A percentile compares a stretch with the other conserved stretches of the same genome.
Conservation (phyloP, 2,113 vertebrate genomes). For the Melanostigma gelatinosum region DNA sequence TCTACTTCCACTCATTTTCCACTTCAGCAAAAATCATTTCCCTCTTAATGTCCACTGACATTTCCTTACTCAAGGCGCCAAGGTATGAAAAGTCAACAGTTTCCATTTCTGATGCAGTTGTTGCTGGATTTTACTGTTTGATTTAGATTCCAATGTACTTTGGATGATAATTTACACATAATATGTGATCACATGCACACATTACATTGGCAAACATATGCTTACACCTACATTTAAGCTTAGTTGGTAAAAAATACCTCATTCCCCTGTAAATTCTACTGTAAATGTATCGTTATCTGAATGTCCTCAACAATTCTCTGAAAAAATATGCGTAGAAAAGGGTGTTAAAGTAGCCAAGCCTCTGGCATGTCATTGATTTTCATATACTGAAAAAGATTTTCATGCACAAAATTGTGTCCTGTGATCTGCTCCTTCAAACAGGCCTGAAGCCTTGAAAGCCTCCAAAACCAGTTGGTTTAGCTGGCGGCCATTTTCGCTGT, state of each 20-base stretch:
- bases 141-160: neutral
- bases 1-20: neutral
- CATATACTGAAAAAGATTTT: neutral
- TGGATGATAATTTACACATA: neutral
- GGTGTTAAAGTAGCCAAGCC: neutral
- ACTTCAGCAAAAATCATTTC: slow-evolving; percentile 8
- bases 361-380: neutral
- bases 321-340: neutral
- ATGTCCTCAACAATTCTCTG: neutral
- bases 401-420: slow-evolving; percentile 1
- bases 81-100: neutral
- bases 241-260: neutral
- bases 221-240: neutral
- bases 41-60: slow-evolving; percentile 1
- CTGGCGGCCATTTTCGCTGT: neutral
- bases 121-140: neutral
- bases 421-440: slow-evolving; percentile 20
- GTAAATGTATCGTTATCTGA: neutral
- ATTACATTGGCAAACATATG: neutral
- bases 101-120: neutral
- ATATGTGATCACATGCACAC: neutral
- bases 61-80: neutral
- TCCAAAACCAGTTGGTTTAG: neutral
- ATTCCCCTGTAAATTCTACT: neutral
- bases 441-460: slow-evolving; percentile 19